Evolutionary conservation across 2,888 invertebrate species (phyloP).

Genomic region (Drosophila paracracens): DNA sequence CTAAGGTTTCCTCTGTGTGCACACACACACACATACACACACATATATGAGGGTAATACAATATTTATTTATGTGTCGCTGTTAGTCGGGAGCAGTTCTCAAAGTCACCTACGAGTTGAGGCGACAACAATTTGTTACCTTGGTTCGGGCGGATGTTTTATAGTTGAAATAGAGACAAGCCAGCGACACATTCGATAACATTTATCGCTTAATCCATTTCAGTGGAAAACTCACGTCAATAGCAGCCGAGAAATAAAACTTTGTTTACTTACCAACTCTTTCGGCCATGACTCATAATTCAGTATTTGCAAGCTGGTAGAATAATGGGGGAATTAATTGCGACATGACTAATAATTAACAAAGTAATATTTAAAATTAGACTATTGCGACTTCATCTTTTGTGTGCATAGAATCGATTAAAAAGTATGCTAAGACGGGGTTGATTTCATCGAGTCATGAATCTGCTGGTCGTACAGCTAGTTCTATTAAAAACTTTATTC

Average conservation of each 20-base stretch:
- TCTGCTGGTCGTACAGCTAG: neutral
- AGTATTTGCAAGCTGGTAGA: neutral
- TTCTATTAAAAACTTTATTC: no score
- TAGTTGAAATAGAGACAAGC: conserved; percentile 18
- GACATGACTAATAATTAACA: neutral
- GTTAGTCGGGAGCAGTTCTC: conserved; percentile 23
- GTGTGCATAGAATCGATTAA: neutral
- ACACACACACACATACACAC: neutral
- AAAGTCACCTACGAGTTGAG: conserved; percentile 55
- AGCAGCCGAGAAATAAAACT: neutral
- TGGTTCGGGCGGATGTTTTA: neutral
- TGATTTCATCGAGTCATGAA: neutral
- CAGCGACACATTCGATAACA: conserved; percentile 34
- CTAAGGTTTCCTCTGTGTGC: conserved; percentile 63
- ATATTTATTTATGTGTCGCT: conserved; percentile 69
- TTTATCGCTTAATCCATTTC: conserved; percentile 18
- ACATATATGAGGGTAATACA: conserved; percentile 60
- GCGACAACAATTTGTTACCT: conserved; percentile 27
- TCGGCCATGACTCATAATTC: neutral
- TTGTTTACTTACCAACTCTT: neutral
- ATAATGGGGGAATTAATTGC: neutral
- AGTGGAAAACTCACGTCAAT: neutral
- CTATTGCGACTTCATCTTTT: neutral
- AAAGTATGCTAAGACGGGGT: neutral
- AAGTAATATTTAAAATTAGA: neutral